Evolutionary conservation across 2,888 invertebrate genomes (phyloP), one percentile per base, ranked within the genome.

Genomic region (Phortica okadai): DNA sequence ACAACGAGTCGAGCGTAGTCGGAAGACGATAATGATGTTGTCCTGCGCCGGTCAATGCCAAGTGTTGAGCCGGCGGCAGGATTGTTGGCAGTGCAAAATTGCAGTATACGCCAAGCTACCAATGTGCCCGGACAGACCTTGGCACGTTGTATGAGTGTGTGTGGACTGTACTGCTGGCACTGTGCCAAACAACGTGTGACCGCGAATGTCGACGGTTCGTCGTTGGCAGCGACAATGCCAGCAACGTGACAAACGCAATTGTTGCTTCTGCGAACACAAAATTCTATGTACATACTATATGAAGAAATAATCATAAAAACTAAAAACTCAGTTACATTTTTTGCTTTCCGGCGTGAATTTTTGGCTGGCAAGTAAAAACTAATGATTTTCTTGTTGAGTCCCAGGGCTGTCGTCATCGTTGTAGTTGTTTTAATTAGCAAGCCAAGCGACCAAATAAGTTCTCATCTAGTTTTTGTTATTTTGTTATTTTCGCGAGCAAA

Each of bases 361-460:
- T n/a, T n/a, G 83, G 84, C 82, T 85, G 85, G 84, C 85, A 86
- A 86, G 85, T 86, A 85, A 86, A 83, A 87, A 87, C 85, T 86
- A 86, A 86, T 87, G 85, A 86, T 86, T 84, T 86, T 87, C 86
- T 87, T 86, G 86, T 84, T 87, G 86, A 6, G 14, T 2, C 8
- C 11, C 64, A 25, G 1, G 7, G 64, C 21, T 7, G 62, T 41
- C 66, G n/a, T 14, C 41, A 10, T 25, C 54, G 84, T 85, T 72
- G 86, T 86, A 86, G 83, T 87, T 87, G 88, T 86, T 86, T 88
- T 87, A 86, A 86, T 86, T 86, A 86, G 85, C 87, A 86, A 86
- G 82, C 83, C 80, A 78, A 81, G 75, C 78, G 75, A 80, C 77
- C 76, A 75, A 86, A 82, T 86, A 86, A 87, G 85, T 87, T 86